Evolutionary conservation across 1,140 invertebrate genomes (phyloP).

Genomic region (Drosophila busckii): DNA sequence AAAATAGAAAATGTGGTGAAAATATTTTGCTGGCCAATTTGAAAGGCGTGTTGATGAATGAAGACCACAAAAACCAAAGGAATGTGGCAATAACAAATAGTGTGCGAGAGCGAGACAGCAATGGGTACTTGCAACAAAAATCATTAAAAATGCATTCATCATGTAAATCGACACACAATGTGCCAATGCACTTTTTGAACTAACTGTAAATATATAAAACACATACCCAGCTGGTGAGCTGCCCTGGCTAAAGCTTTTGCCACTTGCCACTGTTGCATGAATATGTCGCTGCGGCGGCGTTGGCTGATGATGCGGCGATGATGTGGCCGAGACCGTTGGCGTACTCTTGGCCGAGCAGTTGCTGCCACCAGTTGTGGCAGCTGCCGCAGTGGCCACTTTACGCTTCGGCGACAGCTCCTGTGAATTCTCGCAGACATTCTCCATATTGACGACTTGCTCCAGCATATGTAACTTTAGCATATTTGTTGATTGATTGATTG

Average conservation of each 20-base stretch:
- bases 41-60: conserved; percentile 46
- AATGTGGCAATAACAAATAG: conserved; percentile 48
- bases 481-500: conserved; percentile 47
- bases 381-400: conserved; percentile 33
- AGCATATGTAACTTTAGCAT: conserved; percentile 77
- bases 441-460: conserved; percentile 64
- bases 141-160: conserved; percentile 65
- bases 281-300: conserved; percentile 63
- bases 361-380: conserved; percentile 34
- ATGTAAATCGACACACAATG: conserved; percentile 39
- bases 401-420: conserved; percentile 60
- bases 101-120: neutral
- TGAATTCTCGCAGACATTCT: conserved; percentile 55
- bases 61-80: conserved; percentile 52
- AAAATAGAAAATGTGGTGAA: conserved; percentile 42
- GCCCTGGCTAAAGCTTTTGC: conserved; percentile 66
- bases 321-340: conserved; percentile 60
- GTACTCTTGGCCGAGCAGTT: conserved; percentile 54
- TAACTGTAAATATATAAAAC: neutral
- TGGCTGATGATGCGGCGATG: conserved; percentile 69
- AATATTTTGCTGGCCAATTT: conserved; percentile 33
- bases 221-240: conserved; percentile 74
- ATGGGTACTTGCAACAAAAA: conserved; percentile 1
- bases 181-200: conserved; percentile 20
- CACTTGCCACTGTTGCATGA: conserved; percentile 24